Percentiles rank a stretch among this genome's conserved stretches.
Conservation (phyloP, 1,140 invertebrate species). For the Drosophila bocki region DNA sequence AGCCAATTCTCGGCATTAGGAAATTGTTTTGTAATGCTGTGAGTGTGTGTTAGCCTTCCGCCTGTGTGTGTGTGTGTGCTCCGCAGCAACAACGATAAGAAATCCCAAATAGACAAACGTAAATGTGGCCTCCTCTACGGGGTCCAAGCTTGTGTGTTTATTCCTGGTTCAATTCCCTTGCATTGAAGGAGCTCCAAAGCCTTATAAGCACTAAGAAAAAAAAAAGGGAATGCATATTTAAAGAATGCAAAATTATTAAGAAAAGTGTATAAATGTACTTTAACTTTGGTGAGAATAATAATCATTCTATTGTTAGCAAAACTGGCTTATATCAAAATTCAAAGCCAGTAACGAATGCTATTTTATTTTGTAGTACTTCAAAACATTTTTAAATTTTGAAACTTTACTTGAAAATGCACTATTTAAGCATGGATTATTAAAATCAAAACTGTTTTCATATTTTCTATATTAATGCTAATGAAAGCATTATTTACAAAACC, state of each 20-base stretch:
- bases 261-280: background rate
- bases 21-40: slow-evolving; percentile 68
- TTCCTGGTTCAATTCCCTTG: slow-evolving; percentile 22
- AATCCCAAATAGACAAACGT: slow-evolving; percentile 46
- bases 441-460: background rate
- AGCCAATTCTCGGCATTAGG: slow-evolving; percentile 68
- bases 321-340: too few species aligned
- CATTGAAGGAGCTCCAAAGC: slow-evolving; percentile 9
- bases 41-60: background rate
- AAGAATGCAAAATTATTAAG: background rate
- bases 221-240: background rate
- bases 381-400: background rate
- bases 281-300: too few species aligned
- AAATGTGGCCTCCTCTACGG: slow-evolving; percentile 34
- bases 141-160: slow-evolving; percentile 15
- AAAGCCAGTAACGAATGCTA: too few species aligned
- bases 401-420: background rate
- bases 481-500: background rate
- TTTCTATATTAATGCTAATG: too few species aligned
- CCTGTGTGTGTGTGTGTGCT: slow-evolving; percentile 22
- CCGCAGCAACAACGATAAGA: slow-evolving; percentile 32
- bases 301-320: too few species aligned
- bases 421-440: background rate
- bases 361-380: background rate
- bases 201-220: slow-evolving; percentile 17